Percentiles rank a stretch among this genome's conserved stretches.
phyloP scores from a whole-genome alignment of 1,140 invertebrate genomes.

The Ptiloglossa arizonensis region DNA sequence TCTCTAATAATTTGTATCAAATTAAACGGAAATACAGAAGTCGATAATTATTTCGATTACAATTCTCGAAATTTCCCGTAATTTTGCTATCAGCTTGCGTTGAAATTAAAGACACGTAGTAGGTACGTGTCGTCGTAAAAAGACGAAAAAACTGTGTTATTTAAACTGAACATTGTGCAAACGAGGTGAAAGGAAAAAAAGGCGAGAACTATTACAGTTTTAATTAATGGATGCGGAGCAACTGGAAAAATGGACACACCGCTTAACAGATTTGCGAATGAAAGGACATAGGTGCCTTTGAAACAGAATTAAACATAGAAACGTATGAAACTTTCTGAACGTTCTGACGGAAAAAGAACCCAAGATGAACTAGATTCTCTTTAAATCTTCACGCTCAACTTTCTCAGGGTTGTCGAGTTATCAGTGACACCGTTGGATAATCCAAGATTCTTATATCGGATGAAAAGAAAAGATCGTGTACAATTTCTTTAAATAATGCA shows the following conservation, averaged over 20 bases:
- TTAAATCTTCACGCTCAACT: not conserved
- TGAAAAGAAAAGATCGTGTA: too few species aligned
- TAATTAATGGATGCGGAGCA: not conserved
- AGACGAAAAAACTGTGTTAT: too few species aligned
- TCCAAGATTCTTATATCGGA: not conserved
- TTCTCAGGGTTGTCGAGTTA: too few species aligned
- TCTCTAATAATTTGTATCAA: not conserved
- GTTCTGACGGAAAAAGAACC: not conserved
- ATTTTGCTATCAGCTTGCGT: not conserved
- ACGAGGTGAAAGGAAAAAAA: not conserved
- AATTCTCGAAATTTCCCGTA: not conserved
- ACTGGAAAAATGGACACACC: not conserved
- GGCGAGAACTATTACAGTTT: slow-evolving; percentile 1
- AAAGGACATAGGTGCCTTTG: not conserved
- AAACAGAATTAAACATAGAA: not conserved
- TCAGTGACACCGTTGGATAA: not conserved
- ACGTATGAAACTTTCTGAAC: too few species aligned
- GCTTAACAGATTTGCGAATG: not conserved
- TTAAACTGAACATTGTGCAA: not conserved
- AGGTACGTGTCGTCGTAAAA: too few species aligned
- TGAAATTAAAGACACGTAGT: not conserved
- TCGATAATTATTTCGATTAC: not conserved
- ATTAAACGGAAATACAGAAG: not conserved
- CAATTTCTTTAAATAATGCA: not conserved
- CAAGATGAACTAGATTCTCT: not conserved